Conservation (phyloP, 2,113 vertebrate genomes). For the Chaetorhynchus papuensis region DNA sequence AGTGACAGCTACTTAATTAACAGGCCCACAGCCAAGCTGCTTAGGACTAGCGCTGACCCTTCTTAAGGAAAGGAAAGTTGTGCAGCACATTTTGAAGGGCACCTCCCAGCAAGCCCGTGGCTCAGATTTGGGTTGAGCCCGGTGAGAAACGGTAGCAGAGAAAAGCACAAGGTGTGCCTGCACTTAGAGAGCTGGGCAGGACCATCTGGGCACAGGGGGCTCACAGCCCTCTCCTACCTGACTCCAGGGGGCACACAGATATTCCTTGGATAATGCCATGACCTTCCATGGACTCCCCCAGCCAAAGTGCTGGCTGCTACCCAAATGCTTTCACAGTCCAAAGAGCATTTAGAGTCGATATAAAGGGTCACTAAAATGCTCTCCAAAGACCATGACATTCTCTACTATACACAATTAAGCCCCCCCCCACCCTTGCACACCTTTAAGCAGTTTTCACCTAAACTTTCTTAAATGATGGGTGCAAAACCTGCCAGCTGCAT, state of each 20-base stretch:
- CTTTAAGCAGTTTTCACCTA: neutral
- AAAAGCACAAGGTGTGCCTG: neutral
- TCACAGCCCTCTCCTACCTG: neutral
- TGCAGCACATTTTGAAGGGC: neutral
- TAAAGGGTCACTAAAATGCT: neutral
- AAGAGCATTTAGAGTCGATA: neutral
- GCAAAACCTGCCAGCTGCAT: neutral
- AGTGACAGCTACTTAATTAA: slow-evolving; percentile 40
- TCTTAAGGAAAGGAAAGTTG: slow-evolving; percentile 20
- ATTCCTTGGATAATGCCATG: neutral
- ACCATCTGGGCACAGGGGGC: neutral
- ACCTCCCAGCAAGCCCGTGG: neutral
- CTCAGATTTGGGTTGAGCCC: neutral
- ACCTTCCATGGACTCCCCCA: neutral
- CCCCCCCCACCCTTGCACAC: neutral
- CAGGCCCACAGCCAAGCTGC: slow-evolving; percentile 7
- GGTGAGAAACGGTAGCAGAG: neutral
- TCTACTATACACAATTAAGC: neutral
- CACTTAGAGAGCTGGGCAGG: neutral
- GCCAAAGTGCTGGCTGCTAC: neutral
- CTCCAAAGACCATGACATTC: neutral
- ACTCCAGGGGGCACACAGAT: neutral
- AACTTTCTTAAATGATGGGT: neutral
- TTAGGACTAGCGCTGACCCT: slow-evolving; percentile 2
- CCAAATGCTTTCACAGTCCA: neutral